Conservation (phyloP, 2,113 vertebrate genomes). For the Rousettus leschenaultii region DNA sequence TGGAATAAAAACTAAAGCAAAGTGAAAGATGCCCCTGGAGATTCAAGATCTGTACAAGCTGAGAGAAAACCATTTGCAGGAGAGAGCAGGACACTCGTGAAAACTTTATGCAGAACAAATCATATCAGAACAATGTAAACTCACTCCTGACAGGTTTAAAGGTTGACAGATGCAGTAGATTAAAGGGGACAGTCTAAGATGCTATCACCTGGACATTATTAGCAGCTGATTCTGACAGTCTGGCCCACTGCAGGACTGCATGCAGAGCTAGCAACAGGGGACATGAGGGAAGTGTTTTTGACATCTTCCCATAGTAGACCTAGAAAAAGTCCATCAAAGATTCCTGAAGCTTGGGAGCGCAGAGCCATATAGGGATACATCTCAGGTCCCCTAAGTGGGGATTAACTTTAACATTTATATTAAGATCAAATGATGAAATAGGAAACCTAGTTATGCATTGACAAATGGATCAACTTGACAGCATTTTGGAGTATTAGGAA, state of each 20-base stretch:
- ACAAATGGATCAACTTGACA: not conserved
- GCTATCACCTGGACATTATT: not conserved
- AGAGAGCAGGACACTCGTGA: not conserved
- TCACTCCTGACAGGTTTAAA: not conserved
- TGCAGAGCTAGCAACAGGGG: too few relatives aligned
- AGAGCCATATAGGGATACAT: not conserved
- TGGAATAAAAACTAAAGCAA: not conserved
- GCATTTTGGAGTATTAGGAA: not conserved
- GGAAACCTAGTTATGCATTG: not conserved
- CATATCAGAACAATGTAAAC: not conserved
- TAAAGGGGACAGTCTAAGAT: not conserved
- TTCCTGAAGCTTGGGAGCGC: not conserved
- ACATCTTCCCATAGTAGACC: not conserved
- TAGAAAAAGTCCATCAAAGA: too few relatives aligned
- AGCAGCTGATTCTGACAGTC: not conserved
- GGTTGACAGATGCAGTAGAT: not conserved
- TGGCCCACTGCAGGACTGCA: not conserved
- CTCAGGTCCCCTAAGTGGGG: not conserved
- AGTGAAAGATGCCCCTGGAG: not conserved
- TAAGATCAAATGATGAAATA: not conserved
- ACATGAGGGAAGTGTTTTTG: not conserved
- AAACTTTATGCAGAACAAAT: not conserved
- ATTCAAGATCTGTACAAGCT: not conserved
- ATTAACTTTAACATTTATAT: not conserved
- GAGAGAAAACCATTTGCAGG: not conserved